Evolutionary conservation across 2,797 vertebrate genomes (phyloP), one percentile per base, ranked within the genome.

Genomic region (Myotis daubentonii): DNA sequence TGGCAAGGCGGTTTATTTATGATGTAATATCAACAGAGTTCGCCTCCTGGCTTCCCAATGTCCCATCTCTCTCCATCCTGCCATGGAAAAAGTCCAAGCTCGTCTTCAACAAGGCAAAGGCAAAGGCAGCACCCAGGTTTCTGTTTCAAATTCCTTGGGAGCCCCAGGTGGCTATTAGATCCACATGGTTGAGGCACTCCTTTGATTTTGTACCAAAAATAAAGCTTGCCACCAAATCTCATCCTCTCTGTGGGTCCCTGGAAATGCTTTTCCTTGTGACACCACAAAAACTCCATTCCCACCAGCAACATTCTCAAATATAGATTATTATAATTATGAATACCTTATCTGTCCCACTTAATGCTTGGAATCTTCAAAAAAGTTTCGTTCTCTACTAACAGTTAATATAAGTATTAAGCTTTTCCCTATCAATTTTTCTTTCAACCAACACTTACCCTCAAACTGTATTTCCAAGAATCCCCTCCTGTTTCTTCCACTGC

Each of bases 381-480:
- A 92, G 30, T 33, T 13, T 25, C 57, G 55, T 79, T 70, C 78
- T 76, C 3, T 71, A 84, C 19, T 92, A 97, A 78, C 3, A 53
- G 12, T 88, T 65, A 65, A 65, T n/a, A 65, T 30, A n/a, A 65
- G 62, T 65, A 65, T 65, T 65, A 88, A 30, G 71, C 51, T 30
- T 38, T 1, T 55, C 83, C 93, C 57, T 4, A 87, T 84, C 13
- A 83, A 62, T 71, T 87, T 95, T 2, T 74, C 68, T 89, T 89
- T 66, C 65, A 80, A 57, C 23, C 87, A 95, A 95, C 41, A 98
- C 99, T 98, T 98, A 99, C 99, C 98, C 99, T 98, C 62, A 99
- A 98, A 98, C 99, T 99, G 96, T 99, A 99, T 97, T 99, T 99
- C 99, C 99, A 99, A 75, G 99, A 99, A 98, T 99, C 99, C 23